These are phyloP conservation scores for Tylochromis polylepis DNA, from an alignment of 2,113 vertebrate genomes.

Conservation along the genomic window DNA sequence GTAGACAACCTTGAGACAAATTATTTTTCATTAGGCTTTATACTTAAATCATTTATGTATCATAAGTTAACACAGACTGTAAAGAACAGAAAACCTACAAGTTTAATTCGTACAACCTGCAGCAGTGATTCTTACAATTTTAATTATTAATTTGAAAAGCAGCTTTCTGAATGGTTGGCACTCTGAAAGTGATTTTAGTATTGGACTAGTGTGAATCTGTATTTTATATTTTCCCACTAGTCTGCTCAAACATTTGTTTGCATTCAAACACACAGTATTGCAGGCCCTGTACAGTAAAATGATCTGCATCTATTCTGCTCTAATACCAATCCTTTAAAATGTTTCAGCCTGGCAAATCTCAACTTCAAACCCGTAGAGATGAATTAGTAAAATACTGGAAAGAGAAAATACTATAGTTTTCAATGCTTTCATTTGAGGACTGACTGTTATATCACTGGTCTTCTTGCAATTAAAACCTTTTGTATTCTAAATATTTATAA, in stretches of 20 bases:
- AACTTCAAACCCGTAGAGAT: not conserved
- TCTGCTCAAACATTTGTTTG: not conserved
- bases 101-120: fast-evolving
- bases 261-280: not conserved
- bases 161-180: not conserved
- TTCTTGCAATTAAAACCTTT: not conserved
- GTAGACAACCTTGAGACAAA: not conserved
- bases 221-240: not conserved
- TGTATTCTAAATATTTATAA: not conserved
- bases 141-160: not conserved
- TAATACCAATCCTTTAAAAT: not conserved
- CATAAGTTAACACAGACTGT: not conserved
- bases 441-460: no score
- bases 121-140: not conserved
- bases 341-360: not conserved
- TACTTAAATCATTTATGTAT: no score
- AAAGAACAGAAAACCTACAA: not conserved
- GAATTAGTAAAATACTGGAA: not conserved
- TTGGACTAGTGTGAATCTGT: not conserved
- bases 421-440: no score
- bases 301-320: not conserved
- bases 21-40: not conserved
- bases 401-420: not conserved
- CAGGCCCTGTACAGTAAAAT: not conserved
- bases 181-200: fast-evolving